Base-by-base conservation (phyloP, 2,113 vertebrate genomes). In the Otolemur garnettii region DNA sequence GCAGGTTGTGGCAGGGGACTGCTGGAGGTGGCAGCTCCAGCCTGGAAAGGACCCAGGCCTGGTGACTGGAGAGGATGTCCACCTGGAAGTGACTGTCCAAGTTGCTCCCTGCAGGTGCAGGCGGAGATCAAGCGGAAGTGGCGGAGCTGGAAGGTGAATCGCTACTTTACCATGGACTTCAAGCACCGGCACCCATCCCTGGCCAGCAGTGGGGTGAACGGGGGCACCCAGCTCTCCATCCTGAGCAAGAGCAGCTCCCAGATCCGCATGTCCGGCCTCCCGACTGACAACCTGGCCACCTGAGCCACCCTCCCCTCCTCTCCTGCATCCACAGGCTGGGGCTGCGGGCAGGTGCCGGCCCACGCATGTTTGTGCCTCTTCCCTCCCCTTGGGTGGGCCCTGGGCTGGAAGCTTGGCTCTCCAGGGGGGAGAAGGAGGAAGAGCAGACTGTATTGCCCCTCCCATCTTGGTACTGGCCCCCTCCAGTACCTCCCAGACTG, bases 191-290 rank as follows among this genome's bases (percentile, higher is more conserved):
- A 99, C 96, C 99, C 99, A 0, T 99, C 99, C 69, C 98, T 99
- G 99, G 99, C 99, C 97, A 99, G 99, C 99, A 99, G 99, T 80
- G 99, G 99, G 66, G 99, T 99, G 98, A 99, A 99, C 83, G 99
- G 99, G 95, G 99, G 99, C 86, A 99, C 99, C 59, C 99, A 99
- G 98, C 99, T 99, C 96, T 99, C 99, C 97, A 99, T 99, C 98
- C 99, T 99, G 96, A 99, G 99, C 99, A 99, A 99, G 99, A 99
- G 99, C 99, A 99, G 99, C 99, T 99, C 99, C 80, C 99, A 99
- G 99, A 99, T 99, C 97, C 99, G 99, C 96, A 99, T 99, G 99
- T 99, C 99, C 92, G 99, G 99, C 98, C 99, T 99, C 84, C 99
- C 99, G 95, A 99, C 99, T 0, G 99, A 99, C 98, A 99, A 99